These are phyloP conservation scores for Podarcis raffonei DNA, from an alignment of 2,113 vertebrate species.

Conservation along the genomic window DNA sequence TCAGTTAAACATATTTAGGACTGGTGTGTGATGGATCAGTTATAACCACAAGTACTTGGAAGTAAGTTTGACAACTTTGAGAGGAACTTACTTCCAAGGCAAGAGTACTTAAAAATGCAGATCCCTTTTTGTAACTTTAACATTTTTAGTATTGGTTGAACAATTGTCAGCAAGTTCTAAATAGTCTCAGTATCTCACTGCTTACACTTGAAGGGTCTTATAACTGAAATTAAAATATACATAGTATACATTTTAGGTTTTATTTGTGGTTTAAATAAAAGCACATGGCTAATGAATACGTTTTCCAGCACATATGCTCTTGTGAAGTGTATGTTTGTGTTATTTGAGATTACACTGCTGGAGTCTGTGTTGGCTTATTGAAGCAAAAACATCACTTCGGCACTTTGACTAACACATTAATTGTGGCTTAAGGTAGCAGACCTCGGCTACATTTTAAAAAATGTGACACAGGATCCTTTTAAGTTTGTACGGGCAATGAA, in stretches of 20 bases:
- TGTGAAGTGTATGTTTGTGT: not conserved
- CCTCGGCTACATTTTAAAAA: not conserved
- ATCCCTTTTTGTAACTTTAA: accelerated
- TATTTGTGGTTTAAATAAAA: not conserved
- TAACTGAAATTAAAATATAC: constrained; percentile 18
- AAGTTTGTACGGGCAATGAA: not conserved
- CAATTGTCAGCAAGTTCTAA: not conserved
- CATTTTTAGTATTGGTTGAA: not conserved
- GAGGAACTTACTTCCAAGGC: not conserved
- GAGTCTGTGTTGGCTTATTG: not conserved
- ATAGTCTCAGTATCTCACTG: not conserved
- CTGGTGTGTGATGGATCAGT: not conserved
- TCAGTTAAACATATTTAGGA: not conserved
- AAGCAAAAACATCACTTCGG: not conserved
- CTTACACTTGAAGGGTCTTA: not conserved
- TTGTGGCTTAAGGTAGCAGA: not conserved
- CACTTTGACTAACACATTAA: not conserved
- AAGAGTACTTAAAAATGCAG: not conserved
- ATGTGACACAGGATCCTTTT: not conserved
- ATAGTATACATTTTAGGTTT: accelerated
- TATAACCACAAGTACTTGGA: not conserved
- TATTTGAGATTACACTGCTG: not conserved
- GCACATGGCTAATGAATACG: not conserved
- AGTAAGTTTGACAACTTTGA: not conserved
- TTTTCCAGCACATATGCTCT: not conserved